Evolutionary conservation across 2,888 invertebrate genomes (phyloP), one percentile per base, ranked within the genome.

Genomic region (Heliconius cydno): DNA sequence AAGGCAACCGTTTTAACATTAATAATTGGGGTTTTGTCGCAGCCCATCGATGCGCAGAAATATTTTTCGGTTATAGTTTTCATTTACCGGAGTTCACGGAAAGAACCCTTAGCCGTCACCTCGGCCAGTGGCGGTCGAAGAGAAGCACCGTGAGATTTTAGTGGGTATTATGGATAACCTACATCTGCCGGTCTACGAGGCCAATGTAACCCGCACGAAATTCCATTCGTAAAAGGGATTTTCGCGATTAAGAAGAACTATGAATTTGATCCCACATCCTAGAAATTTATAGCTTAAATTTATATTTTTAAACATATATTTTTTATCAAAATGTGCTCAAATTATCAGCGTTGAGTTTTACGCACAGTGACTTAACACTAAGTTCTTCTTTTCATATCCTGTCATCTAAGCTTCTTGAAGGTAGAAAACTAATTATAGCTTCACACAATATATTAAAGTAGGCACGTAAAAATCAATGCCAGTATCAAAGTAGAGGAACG

Each of bases 401-500:
- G 9, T 9, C 19, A 52, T 22, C 52, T n/a, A n/a, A 60, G 3
- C 38, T 66, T 15, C 15, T 19, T 66, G 30, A 66, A 66, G 9
- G 15, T 66, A 66, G n/a, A 30, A 65, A 65, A 28, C 25, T 30
- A 66, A 30, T 12, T 38, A 22, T n/a, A 68, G 19, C 22, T 66
- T 30, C 19, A 9, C 67, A 67, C 30, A n/a, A n/a, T 10, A 15
- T n/a, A 38, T 70, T 71, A 28, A 13, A 76, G 22, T 30, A 25
- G 6, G 3, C 28, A 71, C 22, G 38, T 71, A 30, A 25, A 72
- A 72, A 57, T 34, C 73, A 57, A 60, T 34, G 57, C 6, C 34
- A 41, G 19, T 4, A 41, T 3, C 38, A 38, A 77, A 77, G 70
- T 71, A 71, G 63, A 41, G 63, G 41, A 60, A 60, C 28, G 52